These are phyloP conservation scores for Wiebesia pumilae DNA, from an alignment of 1,140 invertebrate genomes.

Conservation along the genomic window DNA sequence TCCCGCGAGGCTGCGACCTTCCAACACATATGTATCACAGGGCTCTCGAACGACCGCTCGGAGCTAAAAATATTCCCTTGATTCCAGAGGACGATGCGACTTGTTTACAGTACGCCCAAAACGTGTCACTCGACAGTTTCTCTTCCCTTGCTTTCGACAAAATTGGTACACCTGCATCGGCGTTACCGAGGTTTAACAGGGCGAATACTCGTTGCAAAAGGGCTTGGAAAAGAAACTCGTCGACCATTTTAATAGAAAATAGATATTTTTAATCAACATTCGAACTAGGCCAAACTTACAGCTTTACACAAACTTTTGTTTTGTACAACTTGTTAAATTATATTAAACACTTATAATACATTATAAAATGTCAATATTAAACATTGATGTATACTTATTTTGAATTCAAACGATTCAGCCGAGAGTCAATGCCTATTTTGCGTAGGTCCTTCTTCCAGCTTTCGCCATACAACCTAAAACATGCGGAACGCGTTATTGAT, in stretches of 20 bases:
- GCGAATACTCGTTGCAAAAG: no score
- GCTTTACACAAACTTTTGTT: constrained; percentile 17
- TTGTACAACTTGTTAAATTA: constrained; percentile 34
- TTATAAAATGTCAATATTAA: constrained; percentile 1
- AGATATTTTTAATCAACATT: constrained; percentile 56
- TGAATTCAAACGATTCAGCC: not conserved
- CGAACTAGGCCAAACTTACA: constrained; percentile 24
- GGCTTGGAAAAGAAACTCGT: not conserved
- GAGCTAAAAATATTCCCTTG: constrained; percentile 13
- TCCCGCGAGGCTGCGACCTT: constrained; percentile 1
- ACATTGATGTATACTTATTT: not conserved
- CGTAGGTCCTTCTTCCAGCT: constrained; percentile 79
- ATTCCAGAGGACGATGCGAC: not conserved
- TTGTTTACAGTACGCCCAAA: not conserved
- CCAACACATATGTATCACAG: not conserved
- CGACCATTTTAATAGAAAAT: constrained; percentile 45
- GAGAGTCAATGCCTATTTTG: constrained; percentile 73
- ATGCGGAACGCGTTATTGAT: not conserved
- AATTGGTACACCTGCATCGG: not conserved
- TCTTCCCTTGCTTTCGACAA: not conserved
- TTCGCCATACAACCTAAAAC: constrained; percentile 82
- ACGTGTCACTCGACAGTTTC: not conserved
- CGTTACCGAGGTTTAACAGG: not conserved
- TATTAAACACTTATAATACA: constrained; percentile 32
- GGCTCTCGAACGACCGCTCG: not conserved